Base-by-base conservation (phyloP, 2,888 invertebrate species). In the Clanis bilineata region DNA sequence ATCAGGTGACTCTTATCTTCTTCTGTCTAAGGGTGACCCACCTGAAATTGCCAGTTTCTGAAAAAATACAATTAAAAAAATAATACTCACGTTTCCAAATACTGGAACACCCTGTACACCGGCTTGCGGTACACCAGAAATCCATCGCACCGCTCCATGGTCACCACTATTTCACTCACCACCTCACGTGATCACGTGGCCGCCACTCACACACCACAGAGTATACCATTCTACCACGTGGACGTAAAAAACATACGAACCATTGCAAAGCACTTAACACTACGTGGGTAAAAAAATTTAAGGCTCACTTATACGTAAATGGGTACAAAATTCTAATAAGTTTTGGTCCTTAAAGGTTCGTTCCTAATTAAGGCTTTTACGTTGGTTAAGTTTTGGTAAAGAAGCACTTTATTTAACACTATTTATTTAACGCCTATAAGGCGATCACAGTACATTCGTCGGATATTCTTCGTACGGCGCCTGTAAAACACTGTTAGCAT, bases 81-180 rank as follows among this genome's bases (percentile, higher is more conserved):
- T 23, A 25, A 63, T 77, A 95, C 96, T 96, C 92, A 96, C 96
- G 96, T 95, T 92, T 96, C 96, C 86, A 96, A 94, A 93, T 96
- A 96, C 93, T 96, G 96, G 93, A 96, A 96, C 83, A 95, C 95
- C 92, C 95, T 93, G 92, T 96, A 96, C 70, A 95, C 95, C 83
- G 96, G 96, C 85, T 95, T 95, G 83, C 95, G 94, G 93, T 95
- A 96, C 92, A 96, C 94, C 86, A 95, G 94, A 90, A 95, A 95
- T 79, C 95, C 95, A 86, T 96, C 96, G 81, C 95, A 95, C 80
- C 95, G 94, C 93, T 96, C 95, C 93, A 95, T 95, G 93, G 88
- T 94, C 64, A 64, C 62, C 62, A 61, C 28, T 38, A 61, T 63
- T 63, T 58, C 47, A 64, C 61, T 67, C 41, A 58, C 70, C 76